Evolutionary conservation across 2,797 vertebrate species (phyloP), one percentile per base, ranked within the genome.

Genomic region (Dendrocincla tyrannina): DNA sequence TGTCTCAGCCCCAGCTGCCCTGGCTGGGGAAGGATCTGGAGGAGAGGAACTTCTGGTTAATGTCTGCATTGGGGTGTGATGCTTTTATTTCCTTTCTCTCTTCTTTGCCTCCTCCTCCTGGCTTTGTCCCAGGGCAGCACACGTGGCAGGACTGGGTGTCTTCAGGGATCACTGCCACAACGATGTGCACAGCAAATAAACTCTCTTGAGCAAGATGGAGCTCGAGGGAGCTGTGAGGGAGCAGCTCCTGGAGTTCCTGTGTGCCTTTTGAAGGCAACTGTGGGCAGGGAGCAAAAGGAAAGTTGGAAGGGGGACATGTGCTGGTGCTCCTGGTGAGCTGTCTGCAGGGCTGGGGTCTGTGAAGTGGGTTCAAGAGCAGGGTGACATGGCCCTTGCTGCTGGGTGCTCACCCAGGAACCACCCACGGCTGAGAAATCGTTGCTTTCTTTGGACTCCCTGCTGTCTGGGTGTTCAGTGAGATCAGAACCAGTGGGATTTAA

Each of bases 291-390:
- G 39, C 28, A 72, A 32, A 66, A 68, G 19, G 53, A 69, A 58
- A 53, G 11, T 7, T 32, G 75, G 37, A 32, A 55, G 16, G 5
- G 28, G 17, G 15, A 10, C 5, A 13, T 0, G 2, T 5, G 6
- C 19, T 2, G 1, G 28, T 49, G 46, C 62, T 78, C 7, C 37
- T 76, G 59, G n/a, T 58, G 66, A 55, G 22, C 53, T 77, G 66
- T 68, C 22, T 58, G 32, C 60, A 33, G 33, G 23, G 25, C 56
- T 7, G 2, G 9, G 30, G 8, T 27, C 25, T 66, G 20, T 69
- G 83, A 17, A 0, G 1, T 30, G 59, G 83, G 59, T 60, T 62
- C 46, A 33, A 27, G 56, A 80, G 49, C 53, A 85, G 70, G 35
- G 60, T 28, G 41, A 24, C 6, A 4, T 5, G 5, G 22, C 73